phyloP scores from a whole-genome alignment of 2,888 invertebrate species.

The Nemapogon koenigi region DNA sequence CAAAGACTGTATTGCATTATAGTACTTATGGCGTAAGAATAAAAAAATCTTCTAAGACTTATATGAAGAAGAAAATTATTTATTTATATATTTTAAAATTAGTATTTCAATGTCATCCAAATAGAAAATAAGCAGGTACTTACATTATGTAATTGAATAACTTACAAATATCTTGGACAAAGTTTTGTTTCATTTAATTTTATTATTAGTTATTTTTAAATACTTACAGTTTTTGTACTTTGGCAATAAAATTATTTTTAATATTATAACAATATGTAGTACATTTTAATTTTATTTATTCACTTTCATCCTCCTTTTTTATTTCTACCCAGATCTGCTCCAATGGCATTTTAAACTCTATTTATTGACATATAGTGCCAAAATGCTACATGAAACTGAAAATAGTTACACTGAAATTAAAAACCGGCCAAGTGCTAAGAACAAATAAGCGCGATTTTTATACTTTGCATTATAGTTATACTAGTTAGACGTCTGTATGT shows the following conservation, averaged over 20 bases:
- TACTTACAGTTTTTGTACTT: not conserved
- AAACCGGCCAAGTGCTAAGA: too few species aligned
- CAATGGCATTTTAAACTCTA: too few species aligned
- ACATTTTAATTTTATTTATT: not conserved
- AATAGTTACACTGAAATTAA: too few species aligned
- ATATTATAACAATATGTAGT: not conserved
- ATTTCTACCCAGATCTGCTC: too few species aligned
- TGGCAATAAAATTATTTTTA: not conserved
- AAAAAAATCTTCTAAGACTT: not conserved
- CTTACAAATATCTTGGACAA: not conserved
- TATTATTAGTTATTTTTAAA: not conserved
- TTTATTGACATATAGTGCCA: too few species aligned
- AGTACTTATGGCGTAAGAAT: slow-evolving; percentile 12
- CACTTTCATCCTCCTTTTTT: too few species aligned
- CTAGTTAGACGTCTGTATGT: too few species aligned
- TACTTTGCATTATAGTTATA: too few species aligned
- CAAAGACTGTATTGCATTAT: slow-evolving; percentile 29
- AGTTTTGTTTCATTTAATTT: not conserved
- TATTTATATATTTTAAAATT: not conserved
- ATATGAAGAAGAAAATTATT: not conserved
- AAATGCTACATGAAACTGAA: too few species aligned
- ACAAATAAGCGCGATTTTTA: too few species aligned
- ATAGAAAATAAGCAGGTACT: not conserved
- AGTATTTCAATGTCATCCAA: not conserved
- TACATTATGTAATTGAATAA: not conserved